A percentile compares a stretch with the other conserved stretches of the same genome.
These are phyloP conservation scores for Nowickia ferox DNA, from an alignment of 2,888 invertebrate species.

Conservation along the genomic window DNA sequence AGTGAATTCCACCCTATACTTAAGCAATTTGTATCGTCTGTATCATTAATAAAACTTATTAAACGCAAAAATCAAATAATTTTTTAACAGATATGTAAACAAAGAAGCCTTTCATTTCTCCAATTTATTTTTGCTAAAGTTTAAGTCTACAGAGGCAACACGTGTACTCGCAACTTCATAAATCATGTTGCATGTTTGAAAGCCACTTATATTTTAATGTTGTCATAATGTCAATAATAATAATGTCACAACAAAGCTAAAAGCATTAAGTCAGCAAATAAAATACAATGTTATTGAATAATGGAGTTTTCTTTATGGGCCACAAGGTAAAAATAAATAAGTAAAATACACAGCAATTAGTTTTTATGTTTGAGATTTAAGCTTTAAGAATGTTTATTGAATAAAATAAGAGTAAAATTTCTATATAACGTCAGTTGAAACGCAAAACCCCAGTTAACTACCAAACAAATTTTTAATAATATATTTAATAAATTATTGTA, in stretches of 20 bases:
- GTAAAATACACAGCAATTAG: too few relatives aligned
- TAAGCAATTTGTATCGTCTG: too few relatives aligned
- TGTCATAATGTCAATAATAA: slow-evolving; percentile 67
- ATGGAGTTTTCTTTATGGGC: not conserved
- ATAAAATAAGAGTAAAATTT: too few relatives aligned
- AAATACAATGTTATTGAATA: slow-evolving; percentile 3
- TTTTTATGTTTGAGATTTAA: too few relatives aligned
- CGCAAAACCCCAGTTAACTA: too few relatives aligned
- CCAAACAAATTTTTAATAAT: too few relatives aligned
- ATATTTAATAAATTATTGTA: too few relatives aligned
- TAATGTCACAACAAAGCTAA: not conserved
- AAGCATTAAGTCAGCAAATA: slow-evolving; percentile 5
- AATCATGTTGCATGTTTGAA: slow-evolving; percentile 67
- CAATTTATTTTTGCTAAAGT: slow-evolving; percentile 4
- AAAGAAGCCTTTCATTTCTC: not conserved
- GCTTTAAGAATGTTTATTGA: too few relatives aligned
- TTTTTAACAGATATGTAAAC: not conserved
- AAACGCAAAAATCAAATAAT: not conserved
- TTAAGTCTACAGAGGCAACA: slow-evolving; percentile 24
- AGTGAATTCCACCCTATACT: too few relatives aligned
- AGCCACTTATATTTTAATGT: slow-evolving; percentile 67
- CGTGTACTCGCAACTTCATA: slow-evolving; percentile 53
- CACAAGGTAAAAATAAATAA: too few relatives aligned
- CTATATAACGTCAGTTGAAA: too few relatives aligned
- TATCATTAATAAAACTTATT: not conserved